These are phyloP conservation scores for Matsumyia berberina DNA, from an alignment of 2,888 invertebrate genomes.

Conservation along the genomic window DNA sequence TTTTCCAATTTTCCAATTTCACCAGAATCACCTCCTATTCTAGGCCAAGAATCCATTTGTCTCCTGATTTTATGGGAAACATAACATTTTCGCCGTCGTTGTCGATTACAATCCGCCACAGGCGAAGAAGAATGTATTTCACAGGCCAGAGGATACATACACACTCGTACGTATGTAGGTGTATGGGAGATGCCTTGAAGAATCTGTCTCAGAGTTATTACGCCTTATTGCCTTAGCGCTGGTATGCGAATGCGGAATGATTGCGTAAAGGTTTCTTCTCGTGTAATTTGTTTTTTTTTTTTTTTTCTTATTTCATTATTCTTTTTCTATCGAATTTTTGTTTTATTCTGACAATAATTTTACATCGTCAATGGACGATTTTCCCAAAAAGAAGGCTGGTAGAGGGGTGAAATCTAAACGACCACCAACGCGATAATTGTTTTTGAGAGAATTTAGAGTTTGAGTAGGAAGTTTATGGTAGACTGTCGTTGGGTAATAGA, in stretches of 20 bases:
- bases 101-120: constrained; percentile 45
- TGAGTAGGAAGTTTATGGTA: background rate
- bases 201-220: constrained; percentile 57
- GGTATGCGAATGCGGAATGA: constrained; percentile 57
- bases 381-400: background rate
- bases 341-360: constrained; percentile 64
- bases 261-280: constrained; percentile 49
- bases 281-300: constrained; percentile 19
- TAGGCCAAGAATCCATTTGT: constrained; percentile 54
- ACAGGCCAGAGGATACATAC: constrained; percentile 1
- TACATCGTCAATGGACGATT: constrained; percentile 55
- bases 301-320: background rate
- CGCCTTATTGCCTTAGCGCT: constrained; percentile 43
- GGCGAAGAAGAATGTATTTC: background rate
- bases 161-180: background rate
- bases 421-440: constrained; percentile 8
- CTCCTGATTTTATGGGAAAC: constrained; percentile 63
- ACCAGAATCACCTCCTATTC: constrained; percentile 37
- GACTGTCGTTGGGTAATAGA: background rate
- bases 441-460: constrained; percentile 18
- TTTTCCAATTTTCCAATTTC: constrained; percentile 47
- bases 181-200: constrained; percentile 28
- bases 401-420: constrained; percentile 3
- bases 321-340: constrained; percentile 53
- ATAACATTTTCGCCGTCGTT: constrained; percentile 48